Conservation (phyloP, 2,113 vertebrate genomes). For the Urocynchramus pylzowi region DNA sequence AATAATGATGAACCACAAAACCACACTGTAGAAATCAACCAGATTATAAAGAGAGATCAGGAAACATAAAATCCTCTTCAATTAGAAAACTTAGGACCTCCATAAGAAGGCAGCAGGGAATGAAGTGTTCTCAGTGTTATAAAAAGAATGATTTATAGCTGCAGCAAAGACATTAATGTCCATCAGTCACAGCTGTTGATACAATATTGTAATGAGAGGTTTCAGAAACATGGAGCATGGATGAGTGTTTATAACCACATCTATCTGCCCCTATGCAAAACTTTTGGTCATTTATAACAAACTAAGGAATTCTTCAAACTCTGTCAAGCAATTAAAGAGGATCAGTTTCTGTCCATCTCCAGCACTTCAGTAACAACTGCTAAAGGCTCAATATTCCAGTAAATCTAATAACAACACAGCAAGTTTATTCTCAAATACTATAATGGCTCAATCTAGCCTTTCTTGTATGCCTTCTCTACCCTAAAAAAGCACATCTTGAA, state of each 20-base stretch:
- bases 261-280: neutral
- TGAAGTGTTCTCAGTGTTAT: neutral
- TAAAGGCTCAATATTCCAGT: neutral
- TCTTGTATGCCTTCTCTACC: neutral
- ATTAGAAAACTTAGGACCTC: neutral
- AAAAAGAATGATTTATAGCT: neutral
- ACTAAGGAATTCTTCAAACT: neutral
- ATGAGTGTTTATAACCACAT: neutral
- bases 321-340: neutral
- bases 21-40: neutral
- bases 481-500: neutral
- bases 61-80: neutral
- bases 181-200: neutral
- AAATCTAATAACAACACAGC: neutral
- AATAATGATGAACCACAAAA: neutral
- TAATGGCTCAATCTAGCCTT: neutral
- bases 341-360: neutral
- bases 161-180: neutral
- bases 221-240: neutral
- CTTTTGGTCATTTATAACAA: neutral
- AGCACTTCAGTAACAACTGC: neutral
- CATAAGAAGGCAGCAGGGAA: neutral
- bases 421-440: neutral
- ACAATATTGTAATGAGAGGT: neutral
- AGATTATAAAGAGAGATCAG: neutral